phyloP scores from a whole-genome alignment of 1,140 invertebrate genomes.

The Hetaerina americana region DNA sequence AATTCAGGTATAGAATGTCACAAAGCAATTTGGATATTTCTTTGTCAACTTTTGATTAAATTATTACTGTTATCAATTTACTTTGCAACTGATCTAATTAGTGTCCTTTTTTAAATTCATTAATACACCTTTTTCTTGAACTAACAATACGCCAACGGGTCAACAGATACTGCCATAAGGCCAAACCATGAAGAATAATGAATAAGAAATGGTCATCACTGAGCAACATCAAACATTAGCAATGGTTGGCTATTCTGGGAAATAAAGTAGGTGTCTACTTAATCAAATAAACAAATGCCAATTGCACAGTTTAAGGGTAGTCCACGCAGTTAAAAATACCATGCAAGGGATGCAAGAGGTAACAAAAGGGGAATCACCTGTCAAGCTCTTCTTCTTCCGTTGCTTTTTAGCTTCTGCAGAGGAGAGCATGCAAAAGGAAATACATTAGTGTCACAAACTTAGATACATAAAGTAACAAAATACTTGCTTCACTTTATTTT shows the following conservation, averaged over 20 bases:
- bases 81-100: no score
- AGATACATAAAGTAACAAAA: conserved; percentile 11
- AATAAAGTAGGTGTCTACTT: no score
- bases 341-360: conserved; percentile 2
- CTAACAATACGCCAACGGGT: background rate
- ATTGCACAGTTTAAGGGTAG: background rate
- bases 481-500: conserved; percentile 9
- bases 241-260: no score
- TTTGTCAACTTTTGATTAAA: no score
- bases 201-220: no score
- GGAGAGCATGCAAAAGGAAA: conserved; percentile 27
- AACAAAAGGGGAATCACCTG: conserved; percentile 48
- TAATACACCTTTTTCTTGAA: background rate
- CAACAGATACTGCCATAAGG: background rate
- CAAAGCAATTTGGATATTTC: no score
- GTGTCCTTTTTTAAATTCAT: background rate
- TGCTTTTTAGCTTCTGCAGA: conserved; percentile 79
- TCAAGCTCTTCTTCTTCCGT: conserved; percentile 74
- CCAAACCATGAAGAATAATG: background rate
- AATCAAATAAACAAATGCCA: no score
- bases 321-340: background rate
- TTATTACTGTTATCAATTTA: no score
- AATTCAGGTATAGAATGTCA: no score
- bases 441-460: conserved; percentile 21
- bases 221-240: no score